Evolutionary conservation across 1,140 invertebrate genomes (phyloP).

Genomic region (Anastatus disparis): DNA sequence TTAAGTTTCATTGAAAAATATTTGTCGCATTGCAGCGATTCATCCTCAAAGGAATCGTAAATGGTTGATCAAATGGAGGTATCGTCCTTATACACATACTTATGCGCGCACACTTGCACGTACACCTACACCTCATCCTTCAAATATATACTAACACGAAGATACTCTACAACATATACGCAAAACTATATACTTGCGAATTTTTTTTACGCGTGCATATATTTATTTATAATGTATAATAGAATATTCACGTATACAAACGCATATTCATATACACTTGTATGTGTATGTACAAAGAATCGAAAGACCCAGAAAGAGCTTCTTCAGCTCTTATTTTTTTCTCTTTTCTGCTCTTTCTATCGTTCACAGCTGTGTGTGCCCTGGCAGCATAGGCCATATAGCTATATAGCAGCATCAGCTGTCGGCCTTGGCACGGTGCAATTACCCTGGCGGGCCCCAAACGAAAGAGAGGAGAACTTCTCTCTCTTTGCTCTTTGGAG

Average conservation of each 20-base stretch:
- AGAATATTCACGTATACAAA: too few relatives aligned
- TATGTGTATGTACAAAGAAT: neutral
- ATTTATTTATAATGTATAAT: too few relatives aligned
- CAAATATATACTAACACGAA: too few relatives aligned
- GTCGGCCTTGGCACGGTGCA: constrained; percentile 67
- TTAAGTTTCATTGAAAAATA: neutral
- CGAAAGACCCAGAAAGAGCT: neutral
- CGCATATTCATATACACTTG: neutral
- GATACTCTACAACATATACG: too few relatives aligned
- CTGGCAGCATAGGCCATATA: constrained; percentile 38
- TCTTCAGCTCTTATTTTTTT: neutral
- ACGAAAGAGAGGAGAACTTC: constrained; percentile 49
- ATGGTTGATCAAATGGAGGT: neutral
- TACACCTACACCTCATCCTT: too few relatives aligned
- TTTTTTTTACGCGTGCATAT: too few relatives aligned
- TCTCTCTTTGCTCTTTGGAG: neutral
- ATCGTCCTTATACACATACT: neutral
- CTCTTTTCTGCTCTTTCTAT: too few relatives aligned
- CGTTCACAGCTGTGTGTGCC: constrained; percentile 53
- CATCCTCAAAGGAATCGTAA: neutral
- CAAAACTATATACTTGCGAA: too few relatives aligned
- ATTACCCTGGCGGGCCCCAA: constrained; percentile 62
- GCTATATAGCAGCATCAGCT: constrained; percentile 66
- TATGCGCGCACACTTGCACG: too few relatives aligned
- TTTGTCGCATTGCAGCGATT: neutral